Evolutionary conservation across 2,113 vertebrate genomes (phyloP).

Genomic region (Anthoscopus minutus): DNA sequence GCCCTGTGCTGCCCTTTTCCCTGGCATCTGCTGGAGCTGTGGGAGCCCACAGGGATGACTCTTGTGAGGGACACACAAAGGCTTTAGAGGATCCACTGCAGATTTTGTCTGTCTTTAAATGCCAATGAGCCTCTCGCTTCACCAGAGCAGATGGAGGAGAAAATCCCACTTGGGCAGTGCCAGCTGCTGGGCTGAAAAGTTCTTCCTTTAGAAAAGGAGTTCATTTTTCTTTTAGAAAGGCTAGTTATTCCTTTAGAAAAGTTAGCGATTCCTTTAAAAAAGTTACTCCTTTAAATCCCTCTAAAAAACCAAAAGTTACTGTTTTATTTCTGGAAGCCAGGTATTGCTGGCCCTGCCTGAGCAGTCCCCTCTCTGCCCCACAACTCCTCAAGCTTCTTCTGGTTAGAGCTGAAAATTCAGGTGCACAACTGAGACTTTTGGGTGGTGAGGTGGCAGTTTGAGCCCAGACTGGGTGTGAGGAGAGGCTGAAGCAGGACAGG

Average conservation of each 20-base stretch:
- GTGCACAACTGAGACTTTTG: background rate
- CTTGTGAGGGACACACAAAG: background rate
- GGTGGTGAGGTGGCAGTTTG: background rate
- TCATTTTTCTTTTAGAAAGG: too few relatives aligned
- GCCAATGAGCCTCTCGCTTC: accelerated
- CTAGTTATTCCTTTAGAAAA: background rate
- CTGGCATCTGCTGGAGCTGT: background rate
- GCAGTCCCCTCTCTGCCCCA: background rate
- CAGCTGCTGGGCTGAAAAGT: background rate
- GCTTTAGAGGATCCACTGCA: background rate
- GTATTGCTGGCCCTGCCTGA: background rate
- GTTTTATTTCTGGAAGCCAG: background rate
- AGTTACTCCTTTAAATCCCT: background rate
- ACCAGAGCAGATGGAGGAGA: background rate
- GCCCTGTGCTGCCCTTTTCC: background rate
- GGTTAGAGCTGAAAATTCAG: background rate
- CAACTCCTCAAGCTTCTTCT: background rate
- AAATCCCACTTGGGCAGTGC: background rate
- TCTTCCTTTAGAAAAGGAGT: background rate
- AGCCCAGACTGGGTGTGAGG: background rate
- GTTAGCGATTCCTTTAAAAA: too few relatives aligned
- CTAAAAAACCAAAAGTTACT: background rate
- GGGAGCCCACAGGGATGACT: background rate
- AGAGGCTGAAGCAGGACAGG: background rate
- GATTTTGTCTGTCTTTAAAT: background rate